Evolutionary conservation across 1,140 invertebrate genomes (phyloP).

Genomic region (Macrosteles quadrilineatus): DNA sequence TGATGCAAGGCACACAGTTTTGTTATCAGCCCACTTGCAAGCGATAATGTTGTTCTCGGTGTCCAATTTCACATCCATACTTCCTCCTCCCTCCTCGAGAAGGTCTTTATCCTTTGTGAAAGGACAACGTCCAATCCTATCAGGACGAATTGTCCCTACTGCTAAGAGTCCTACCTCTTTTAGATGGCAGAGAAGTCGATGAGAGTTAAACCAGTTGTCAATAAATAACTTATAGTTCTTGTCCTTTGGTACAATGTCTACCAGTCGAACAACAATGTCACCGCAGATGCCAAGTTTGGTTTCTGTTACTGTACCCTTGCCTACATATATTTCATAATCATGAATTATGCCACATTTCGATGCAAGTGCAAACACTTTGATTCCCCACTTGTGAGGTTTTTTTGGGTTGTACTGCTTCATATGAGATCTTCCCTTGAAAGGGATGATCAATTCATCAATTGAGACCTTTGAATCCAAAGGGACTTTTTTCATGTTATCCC

Average conservation of each 20-base stretch:
- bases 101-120: slow-evolving; percentile 35
- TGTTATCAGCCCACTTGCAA: slow-evolving; percentile 36
- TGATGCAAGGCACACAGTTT: slow-evolving; percentile 29
- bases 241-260: slow-evolving; percentile 30
- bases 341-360: slow-evolving; percentile 42
- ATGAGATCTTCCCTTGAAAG: slow-evolving; percentile 43
- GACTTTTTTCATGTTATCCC: slow-evolving; percentile 32
- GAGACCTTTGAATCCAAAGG: slow-evolving; percentile 42
- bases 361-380: slow-evolving; percentile 43
- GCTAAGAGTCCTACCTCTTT: slow-evolving; percentile 32
- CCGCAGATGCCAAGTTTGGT: slow-evolving; percentile 42
- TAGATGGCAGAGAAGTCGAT: slow-evolving; percentile 28
- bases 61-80: slow-evolving; percentile 31
- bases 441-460: slow-evolving; percentile 45
- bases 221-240: slow-evolving; percentile 37
- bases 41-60: slow-evolving; percentile 25
- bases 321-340: slow-evolving; percentile 45
- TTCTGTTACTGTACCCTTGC: slow-evolving; percentile 39
- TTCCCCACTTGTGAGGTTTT: slow-evolving; percentile 47
- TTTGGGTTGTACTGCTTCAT: slow-evolving; percentile 47
- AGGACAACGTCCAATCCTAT: slow-evolving; percentile 32
- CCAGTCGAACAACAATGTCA: slow-evolving; percentile 41
- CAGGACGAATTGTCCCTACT: slow-evolving; percentile 32
- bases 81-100: slow-evolving; percentile 35
- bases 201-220: slow-evolving; percentile 39